These are phyloP conservation scores for Chaitophorus viminalis DNA, from an alignment of 2,888 invertebrate species.

Conservation along the genomic window DNA sequence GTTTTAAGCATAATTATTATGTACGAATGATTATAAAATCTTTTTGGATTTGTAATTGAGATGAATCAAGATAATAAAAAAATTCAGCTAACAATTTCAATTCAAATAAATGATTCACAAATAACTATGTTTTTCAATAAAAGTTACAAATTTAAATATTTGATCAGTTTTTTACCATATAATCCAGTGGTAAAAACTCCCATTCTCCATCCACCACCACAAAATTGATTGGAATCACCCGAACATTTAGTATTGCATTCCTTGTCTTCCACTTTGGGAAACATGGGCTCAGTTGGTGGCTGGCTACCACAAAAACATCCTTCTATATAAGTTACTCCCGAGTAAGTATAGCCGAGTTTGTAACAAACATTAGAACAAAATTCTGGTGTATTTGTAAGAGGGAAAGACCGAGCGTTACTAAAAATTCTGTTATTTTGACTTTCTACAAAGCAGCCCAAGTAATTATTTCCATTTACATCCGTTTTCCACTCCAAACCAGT, in stretches of 20 bases:
- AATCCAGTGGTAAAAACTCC: conserved; percentile 64
- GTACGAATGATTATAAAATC: no score
- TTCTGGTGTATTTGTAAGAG: conserved; percentile 62
- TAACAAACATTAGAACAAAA: conserved; percentile 64
- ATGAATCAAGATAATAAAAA: no score
- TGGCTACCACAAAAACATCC: conserved; percentile 64
- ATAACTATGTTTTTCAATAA: neutral
- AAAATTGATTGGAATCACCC: conserved; percentile 63
- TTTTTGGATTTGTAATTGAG: no score
- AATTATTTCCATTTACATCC: conserved; percentile 35
- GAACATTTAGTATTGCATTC: conserved; percentile 64
- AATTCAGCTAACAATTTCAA: no score
- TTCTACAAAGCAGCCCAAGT: conserved; percentile 64
- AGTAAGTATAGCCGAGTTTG: conserved; percentile 63
- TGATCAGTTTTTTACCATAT: conserved; percentile 21
- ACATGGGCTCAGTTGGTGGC: conserved; percentile 11
- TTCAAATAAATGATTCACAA: neutral
- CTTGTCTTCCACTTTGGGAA: conserved; percentile 61
- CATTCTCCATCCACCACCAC: conserved; percentile 64
- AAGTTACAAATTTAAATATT: neutral
- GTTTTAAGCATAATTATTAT: no score
- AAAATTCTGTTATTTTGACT: conserved; percentile 63
- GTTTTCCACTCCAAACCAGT: conserved; percentile 55
- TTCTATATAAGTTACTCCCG: conserved; percentile 62
- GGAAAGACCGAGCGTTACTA: conserved; percentile 63